Conservation (phyloP, 2,888 invertebrate genomes). For the Siphlonurus alternatus region DNA sequence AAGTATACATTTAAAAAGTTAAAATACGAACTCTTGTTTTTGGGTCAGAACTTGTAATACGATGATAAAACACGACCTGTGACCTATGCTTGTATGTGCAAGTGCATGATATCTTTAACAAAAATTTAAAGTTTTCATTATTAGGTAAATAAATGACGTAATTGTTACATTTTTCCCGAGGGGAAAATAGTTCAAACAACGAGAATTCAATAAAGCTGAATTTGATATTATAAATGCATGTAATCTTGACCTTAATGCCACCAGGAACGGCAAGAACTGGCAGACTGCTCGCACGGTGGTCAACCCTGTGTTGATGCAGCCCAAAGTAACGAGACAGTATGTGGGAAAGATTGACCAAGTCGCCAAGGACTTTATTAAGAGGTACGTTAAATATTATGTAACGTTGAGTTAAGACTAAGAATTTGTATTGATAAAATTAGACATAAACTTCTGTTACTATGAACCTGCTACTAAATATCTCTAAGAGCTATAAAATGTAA, state of each 20-base stretch:
- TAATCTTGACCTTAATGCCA: slow-evolving; percentile 8
- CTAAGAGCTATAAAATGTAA: too few species aligned
- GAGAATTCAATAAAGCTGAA: background rate
- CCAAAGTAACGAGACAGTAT: slow-evolving; percentile 36
- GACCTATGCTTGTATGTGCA: too few species aligned
- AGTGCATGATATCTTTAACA: too few species aligned
- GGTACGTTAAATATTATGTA: slow-evolving; percentile 10
- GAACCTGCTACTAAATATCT: slow-evolving; percentile 21
- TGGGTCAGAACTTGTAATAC: too few species aligned
- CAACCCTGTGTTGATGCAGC: slow-evolving; percentile 46
- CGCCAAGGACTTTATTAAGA: slow-evolving; percentile 21
- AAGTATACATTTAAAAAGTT: too few species aligned
- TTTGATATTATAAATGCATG: background rate
- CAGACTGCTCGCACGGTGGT: slow-evolving; percentile 44
- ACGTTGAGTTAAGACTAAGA: background rate
- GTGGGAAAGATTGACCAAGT: slow-evolving; percentile 32
- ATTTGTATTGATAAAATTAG: background rate
- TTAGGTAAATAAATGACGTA: background rate
- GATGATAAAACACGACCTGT: too few species aligned
- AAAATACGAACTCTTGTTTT: too few species aligned
- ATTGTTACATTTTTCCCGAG: too few species aligned
- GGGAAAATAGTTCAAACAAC: too few species aligned
- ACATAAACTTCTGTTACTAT: background rate
- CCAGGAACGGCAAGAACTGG: slow-evolving; percentile 46
- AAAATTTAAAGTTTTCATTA: too few species aligned